Percentiles rank a stretch among this genome's conserved stretches.
These are phyloP conservation scores for Clarias batrachus DNA, from an alignment of 2,113 vertebrate genomes.

Conservation along the genomic window DNA sequence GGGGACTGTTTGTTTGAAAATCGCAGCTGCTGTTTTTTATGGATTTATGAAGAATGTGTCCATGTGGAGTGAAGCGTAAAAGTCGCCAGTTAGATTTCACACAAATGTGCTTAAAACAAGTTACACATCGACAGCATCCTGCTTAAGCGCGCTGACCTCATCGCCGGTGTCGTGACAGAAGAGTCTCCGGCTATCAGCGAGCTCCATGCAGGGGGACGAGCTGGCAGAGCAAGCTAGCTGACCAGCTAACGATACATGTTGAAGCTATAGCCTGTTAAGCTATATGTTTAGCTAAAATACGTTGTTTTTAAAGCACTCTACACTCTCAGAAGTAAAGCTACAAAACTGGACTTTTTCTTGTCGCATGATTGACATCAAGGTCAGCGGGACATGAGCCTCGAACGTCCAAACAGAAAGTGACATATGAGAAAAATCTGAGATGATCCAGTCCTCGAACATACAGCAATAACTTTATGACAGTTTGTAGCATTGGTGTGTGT, in stretches of 20 bases:
- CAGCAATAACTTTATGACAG: too few relatives aligned
- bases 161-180: neutral
- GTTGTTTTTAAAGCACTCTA: neutral
- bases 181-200: neutral
- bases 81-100: neutral
- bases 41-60: neutral
- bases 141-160: neutral
- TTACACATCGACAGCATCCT: neutral
- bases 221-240: neutral
- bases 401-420: too few relatives aligned
- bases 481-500: too few relatives aligned
- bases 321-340: neutral
- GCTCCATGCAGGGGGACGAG: neutral
- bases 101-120: neutral
- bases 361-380: neutral
- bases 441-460: too few relatives aligned
- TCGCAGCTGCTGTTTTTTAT: constrained; percentile 48
- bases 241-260: neutral
- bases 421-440: too few relatives aligned
- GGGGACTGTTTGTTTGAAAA: constrained; percentile 2
- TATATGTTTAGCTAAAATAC: too few relatives aligned
- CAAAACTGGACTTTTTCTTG: neutral
- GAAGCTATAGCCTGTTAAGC: neutral
- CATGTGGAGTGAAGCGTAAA: neutral
- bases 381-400: too few relatives aligned